Percentiles rank a stretch among this genome's conserved stretches.
Conservation (phyloP, 2,888 invertebrate species). For the Autographa pulchrina region DNA sequence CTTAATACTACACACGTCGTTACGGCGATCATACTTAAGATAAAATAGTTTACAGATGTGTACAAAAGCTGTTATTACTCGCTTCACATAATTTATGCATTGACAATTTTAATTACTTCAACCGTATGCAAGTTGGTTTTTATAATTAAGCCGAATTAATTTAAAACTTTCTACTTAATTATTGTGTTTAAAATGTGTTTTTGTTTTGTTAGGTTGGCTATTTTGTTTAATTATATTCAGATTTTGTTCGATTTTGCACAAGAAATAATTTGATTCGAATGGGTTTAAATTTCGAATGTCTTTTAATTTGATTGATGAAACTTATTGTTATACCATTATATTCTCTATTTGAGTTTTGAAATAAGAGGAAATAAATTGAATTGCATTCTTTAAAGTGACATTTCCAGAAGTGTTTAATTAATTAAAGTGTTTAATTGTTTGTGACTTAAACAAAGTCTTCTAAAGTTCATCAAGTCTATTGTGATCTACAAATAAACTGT, state of each 20-base stretch:
- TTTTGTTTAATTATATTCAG: conserved; percentile 33
- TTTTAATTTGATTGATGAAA: neutral
- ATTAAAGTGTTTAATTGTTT: conserved; percentile 5
- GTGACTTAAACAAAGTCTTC: conserved; percentile 38
- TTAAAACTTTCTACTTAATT: conserved; percentile 67
- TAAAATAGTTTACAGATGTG: conserved; percentile 82
- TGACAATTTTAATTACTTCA: conserved; percentile 77
- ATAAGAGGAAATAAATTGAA: neutral
- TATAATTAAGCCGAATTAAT: conserved; percentile 69
- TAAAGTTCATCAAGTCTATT: conserved; percentile 46
- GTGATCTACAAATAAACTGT: conserved; percentile 56
- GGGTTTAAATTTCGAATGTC: neutral
- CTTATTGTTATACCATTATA: neutral
- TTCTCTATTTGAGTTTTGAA: neutral
- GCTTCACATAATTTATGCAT: conserved; percentile 81
- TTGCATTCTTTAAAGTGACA: neutral
- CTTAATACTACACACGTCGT: conserved; percentile 59
- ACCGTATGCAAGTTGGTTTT: conserved; percentile 75
- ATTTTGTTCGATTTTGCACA: neutral
- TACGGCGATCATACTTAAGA: conserved; percentile 73
- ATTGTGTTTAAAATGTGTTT: conserved; percentile 63
- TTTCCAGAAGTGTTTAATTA: conserved; percentile 3
- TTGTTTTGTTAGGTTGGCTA: conserved; percentile 43
- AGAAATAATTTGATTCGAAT: neutral
- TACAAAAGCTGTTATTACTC: conserved; percentile 77